Percentiles rank a stretch among this genome's conserved stretches.
phyloP scores from a whole-genome alignment of 2,797 vertebrate genomes.

The Natrix natrix region DNA sequence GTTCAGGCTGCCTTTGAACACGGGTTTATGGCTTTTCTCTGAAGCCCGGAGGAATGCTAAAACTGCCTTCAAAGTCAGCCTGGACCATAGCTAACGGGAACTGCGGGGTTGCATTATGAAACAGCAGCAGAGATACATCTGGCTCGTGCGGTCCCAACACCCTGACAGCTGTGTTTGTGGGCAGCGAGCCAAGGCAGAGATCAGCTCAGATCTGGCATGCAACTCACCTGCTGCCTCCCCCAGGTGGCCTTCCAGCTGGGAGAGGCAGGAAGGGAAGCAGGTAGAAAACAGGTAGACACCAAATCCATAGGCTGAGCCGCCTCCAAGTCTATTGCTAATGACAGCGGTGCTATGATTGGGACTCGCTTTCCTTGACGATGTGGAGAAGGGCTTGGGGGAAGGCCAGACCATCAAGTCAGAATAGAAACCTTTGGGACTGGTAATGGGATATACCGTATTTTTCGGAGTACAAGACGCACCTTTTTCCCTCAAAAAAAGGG shows the following conservation, averaged over 20 bases:
- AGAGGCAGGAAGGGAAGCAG: not conserved
- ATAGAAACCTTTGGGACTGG: not conserved
- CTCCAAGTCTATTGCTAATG: not conserved
- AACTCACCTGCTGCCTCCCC: not conserved
- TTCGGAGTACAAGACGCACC: no score
- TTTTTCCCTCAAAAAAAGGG: no score
- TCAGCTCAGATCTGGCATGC: not conserved
- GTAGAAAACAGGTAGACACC: not conserved
- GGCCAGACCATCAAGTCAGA: not conserved
- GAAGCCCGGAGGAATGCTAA: not conserved
- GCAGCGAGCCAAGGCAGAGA: not conserved
- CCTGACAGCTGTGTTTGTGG: not conserved
- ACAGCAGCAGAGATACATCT: not conserved
- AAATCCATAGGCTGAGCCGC: not conserved
- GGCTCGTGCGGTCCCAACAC: not conserved
- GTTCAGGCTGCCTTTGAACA: not conserved
- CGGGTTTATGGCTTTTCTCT: not conserved
- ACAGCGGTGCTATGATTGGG: not conserved
- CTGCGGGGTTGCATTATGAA: not conserved
- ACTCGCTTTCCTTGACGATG: not conserved
- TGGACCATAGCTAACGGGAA: not conserved
- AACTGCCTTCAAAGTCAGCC: not conserved
- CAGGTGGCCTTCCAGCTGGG: not conserved
- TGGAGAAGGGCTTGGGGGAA: not conserved
- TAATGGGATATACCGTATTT: not conserved